Evolutionary conservation across 2,888 invertebrate species (phyloP).

Genomic region (Drosophila niveifrons): DNA sequence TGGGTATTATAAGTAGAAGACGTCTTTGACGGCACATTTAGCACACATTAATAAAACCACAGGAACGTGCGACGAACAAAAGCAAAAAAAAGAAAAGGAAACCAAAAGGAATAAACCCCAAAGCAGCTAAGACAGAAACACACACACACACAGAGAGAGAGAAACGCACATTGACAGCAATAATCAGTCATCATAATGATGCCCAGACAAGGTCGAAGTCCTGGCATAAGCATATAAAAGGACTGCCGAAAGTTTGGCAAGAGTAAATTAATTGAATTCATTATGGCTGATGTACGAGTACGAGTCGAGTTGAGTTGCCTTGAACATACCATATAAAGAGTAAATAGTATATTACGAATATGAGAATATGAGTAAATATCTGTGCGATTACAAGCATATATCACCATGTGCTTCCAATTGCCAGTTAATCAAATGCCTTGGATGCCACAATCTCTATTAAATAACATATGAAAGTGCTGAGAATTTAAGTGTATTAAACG

Average conservation of each 20-base stretch:
- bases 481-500: slow-evolving; percentile 29
- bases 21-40: slow-evolving; percentile 71
- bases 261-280: slow-evolving; percentile 79
- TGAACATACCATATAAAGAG: background rate
- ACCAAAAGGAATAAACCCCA: slow-evolving; percentile 13
- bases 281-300: slow-evolving; percentile 65
- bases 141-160: slow-evolving; percentile 4
- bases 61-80: slow-evolving; percentile 57
- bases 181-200: slow-evolving; percentile 76
- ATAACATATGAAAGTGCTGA: slow-evolving; percentile 38
- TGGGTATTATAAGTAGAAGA: slow-evolving; percentile 56
- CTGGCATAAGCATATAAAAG: slow-evolving; percentile 29
- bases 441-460: slow-evolving; percentile 52
- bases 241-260: slow-evolving; percentile 49
- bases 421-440: slow-evolving; percentile 68
- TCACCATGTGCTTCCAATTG: slow-evolving; percentile 49
- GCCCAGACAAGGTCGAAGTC: slow-evolving; percentile 60
- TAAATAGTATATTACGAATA: slow-evolving; percentile 4
- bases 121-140: slow-evolving; percentile 10
- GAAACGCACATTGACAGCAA: slow-evolving; percentile 46
- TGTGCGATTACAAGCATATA: slow-evolving; percentile 4
- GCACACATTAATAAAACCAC: slow-evolving; percentile 75
- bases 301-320: slow-evolving; percentile 11
- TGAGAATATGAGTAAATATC: background rate
- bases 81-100: background rate